A percentile compares a stretch with the other conserved stretches of the same genome.
Evolutionary conservation across 2,113 vertebrate species (phyloP).

Genomic region (Lota lota): DNA sequence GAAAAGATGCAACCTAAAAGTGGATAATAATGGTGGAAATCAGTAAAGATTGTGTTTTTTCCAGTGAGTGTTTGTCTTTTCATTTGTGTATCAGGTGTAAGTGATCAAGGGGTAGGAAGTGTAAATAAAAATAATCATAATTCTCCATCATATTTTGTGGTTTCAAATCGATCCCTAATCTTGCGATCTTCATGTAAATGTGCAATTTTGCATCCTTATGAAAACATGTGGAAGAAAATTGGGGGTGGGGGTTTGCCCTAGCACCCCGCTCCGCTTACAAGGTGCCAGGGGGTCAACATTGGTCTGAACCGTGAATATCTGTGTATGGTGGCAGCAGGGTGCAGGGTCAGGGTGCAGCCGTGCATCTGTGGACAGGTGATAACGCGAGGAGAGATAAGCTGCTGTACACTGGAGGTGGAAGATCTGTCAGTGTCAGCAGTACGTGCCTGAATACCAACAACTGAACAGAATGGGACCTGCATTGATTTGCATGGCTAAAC

Average conservation of each 20-base stretch:
- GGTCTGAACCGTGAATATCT: conserved; percentile 52
- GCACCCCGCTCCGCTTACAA: conserved; percentile 32
- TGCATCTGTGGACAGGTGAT: conserved; percentile 49
- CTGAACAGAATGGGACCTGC: conserved; percentile 45
- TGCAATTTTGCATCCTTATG: conserved; percentile 10
- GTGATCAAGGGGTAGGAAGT: conserved; percentile 4
- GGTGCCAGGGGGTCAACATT: conserved; percentile 51
- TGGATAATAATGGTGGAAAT: too few relatives aligned
- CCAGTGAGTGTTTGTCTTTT: not conserved
- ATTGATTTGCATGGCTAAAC: conserved; percentile 62
- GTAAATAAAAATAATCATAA: conserved; percentile 20
- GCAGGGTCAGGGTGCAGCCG: conserved; percentile 45
- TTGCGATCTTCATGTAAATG: conserved; percentile 50
- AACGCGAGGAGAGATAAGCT: conserved; percentile 36
- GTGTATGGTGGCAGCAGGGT: conserved; percentile 47
- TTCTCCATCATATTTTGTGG: conserved; percentile 23
- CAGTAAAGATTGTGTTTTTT: too few relatives aligned
- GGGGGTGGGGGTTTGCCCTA: conserved; percentile 39
- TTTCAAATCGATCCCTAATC: conserved; percentile 51
- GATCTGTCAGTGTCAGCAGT: conserved; percentile 25
- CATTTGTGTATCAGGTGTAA: not conserved
- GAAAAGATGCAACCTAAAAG: too few relatives aligned
- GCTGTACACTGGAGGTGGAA: conserved; percentile 24
- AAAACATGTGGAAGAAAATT: conserved; percentile 23
- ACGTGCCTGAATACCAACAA: conserved; percentile 50